phyloP scores from a whole-genome alignment of 2,797 vertebrate species.

The Falco naumanni region DNA sequence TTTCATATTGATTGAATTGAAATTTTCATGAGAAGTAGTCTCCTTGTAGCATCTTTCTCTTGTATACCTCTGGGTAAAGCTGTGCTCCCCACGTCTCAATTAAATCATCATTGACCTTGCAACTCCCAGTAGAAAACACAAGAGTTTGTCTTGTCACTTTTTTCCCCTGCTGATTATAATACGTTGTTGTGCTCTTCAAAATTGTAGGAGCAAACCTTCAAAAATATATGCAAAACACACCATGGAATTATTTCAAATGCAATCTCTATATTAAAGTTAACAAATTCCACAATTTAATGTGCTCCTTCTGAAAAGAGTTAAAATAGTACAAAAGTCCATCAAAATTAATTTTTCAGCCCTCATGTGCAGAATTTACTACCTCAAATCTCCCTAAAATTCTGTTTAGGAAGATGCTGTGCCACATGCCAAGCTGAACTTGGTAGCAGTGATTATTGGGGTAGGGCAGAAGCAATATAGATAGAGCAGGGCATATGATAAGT shows the following conservation, averaged over 20 bases:
- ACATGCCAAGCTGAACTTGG: neutral
- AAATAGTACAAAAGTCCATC: neutral
- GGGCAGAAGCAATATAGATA: neutral
- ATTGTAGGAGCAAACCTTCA: neutral
- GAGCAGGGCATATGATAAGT: neutral
- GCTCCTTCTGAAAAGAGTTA: neutral
- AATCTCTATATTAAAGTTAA: neutral
- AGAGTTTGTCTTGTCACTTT: neutral
- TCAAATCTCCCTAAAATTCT: neutral
- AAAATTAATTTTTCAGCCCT: neutral
- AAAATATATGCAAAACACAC: neutral
- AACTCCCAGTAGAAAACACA: constrained; percentile 9
- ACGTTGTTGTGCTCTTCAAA: neutral
- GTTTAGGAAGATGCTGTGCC: neutral
- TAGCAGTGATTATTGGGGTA: neutral
- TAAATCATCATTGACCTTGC: constrained; percentile 59
- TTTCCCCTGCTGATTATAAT: neutral
- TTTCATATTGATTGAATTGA: constrained; percentile 57
- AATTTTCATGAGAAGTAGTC: constrained; percentile 51
- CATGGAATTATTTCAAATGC: neutral
- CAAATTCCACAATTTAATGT: neutral
- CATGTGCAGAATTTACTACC: neutral
- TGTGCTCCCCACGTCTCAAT: neutral
- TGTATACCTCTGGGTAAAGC: constrained; percentile 17
- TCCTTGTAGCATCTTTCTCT: constrained; percentile 13